A percentile compares a stretch with the other conserved stretches of the same genome.
Evolutionary conservation across 2,888 invertebrate species (phyloP).

Genomic region (Therioaphis trifolii): DNA sequence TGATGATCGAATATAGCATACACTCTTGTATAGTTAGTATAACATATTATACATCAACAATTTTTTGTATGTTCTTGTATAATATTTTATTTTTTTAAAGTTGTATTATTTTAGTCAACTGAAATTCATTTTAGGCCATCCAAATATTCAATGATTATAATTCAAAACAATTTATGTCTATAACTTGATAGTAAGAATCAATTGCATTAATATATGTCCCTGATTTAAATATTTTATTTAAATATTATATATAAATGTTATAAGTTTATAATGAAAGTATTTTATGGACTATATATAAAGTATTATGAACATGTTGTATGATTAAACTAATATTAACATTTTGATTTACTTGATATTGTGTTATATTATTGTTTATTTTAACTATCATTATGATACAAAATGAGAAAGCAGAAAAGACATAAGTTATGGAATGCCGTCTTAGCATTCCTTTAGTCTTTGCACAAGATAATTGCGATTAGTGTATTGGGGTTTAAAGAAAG

Average conservation of each 20-base stretch:
- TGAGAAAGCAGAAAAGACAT: no score
- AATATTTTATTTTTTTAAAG: neutral
- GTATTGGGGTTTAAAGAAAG: no score
- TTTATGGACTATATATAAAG: conserved; percentile 13
- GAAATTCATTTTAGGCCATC: neutral
- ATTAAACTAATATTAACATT: neutral
- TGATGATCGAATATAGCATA: no score
- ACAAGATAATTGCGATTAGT: no score
- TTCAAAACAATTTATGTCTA: no score
- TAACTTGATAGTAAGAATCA: neutral
- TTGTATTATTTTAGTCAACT: neutral
- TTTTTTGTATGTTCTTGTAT: no score
- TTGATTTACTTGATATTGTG: neutral
- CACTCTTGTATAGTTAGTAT: no score
- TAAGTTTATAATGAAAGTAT: conserved; percentile 7
- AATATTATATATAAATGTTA: neutral
- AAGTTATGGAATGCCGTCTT: no score
- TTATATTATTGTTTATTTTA: neutral
- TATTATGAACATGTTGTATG: neutral
- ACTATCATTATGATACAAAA: no score
- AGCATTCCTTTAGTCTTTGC: no score
- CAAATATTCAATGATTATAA: no score
- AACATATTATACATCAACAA: no score
- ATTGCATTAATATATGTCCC: conserved; percentile 46
- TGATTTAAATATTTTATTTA: conserved; percentile 58